A percentile compares a stretch with the other conserved stretches of the same genome.
Conservation (phyloP, 2,888 invertebrate species). For the Amorpha juglandis region DNA sequence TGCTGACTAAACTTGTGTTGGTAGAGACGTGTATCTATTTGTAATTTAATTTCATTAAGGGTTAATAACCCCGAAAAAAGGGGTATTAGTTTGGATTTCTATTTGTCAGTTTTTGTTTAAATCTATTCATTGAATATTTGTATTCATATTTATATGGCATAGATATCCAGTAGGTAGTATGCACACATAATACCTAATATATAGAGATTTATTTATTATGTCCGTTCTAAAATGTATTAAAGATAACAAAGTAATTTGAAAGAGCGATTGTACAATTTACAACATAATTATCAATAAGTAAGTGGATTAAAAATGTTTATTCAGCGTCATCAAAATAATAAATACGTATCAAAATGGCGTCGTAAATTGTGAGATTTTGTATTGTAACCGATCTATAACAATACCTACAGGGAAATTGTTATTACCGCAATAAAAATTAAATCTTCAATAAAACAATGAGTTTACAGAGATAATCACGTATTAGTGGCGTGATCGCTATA, state of each 20-base stretch:
- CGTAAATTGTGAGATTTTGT: conserved; percentile 17
- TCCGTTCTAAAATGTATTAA: background rate
- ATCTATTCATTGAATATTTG: too few relatives aligned
- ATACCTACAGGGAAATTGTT: conserved; percentile 16
- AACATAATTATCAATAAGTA: background rate
- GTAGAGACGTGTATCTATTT: too few relatives aligned
- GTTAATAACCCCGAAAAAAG: too few relatives aligned
- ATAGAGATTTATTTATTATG: background rate
- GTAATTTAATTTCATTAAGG: too few relatives aligned
- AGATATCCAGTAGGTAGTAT: background rate
- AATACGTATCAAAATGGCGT: conserved; percentile 3
- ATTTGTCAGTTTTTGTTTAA: too few relatives aligned
- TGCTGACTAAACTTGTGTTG: too few relatives aligned
- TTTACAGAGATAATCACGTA: conserved; percentile 30
- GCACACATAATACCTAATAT: too few relatives aligned
- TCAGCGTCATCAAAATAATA: conserved; percentile 4
- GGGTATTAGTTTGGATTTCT: too few relatives aligned
- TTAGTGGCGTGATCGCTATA: conserved; percentile 27
- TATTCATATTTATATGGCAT: background rate
- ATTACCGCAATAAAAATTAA: conserved; percentile 27
- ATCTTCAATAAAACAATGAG: conserved; percentile 30
- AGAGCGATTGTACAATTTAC: conserved; percentile 1
- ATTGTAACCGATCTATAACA: background rate
- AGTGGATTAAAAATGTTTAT: conserved; percentile 4
- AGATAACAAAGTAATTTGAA: background rate